phyloP scores from a whole-genome alignment of 37 sponge, comb jelly and placozoan species.

The Spongia lamella region DNA sequence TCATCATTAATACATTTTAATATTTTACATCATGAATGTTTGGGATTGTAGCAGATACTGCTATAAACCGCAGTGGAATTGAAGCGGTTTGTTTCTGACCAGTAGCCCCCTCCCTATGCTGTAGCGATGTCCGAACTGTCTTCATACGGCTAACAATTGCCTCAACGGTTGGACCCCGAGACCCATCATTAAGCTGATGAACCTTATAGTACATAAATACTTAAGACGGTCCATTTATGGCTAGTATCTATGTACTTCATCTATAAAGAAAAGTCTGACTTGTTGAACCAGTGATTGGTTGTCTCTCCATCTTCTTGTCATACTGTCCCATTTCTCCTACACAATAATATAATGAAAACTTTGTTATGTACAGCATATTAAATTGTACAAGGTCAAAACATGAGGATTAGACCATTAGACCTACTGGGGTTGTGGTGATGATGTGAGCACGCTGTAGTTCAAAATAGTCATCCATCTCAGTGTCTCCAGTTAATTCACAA shows the following conservation, averaged over 20 bases:
- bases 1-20: background rate
- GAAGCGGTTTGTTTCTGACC: slow-evolving; percentile 4
- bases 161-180: slow-evolving; percentile 94
- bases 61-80: slow-evolving; percentile 80
- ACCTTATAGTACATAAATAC: slow-evolving; percentile 20
- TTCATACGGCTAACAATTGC: slow-evolving; percentile 99
- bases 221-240: background rate
- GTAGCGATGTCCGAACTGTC: slow-evolving; percentile 79
- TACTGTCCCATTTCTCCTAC: slow-evolving; percentile 99
- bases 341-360: background rate
- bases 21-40: slow-evolving; percentile 85
- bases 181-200: slow-evolving; percentile 93
- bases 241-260: slow-evolving; percentile 78
- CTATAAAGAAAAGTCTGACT: slow-evolving; percentile 89
- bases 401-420: background rate
- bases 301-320: slow-evolving; percentile 97
- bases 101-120: background rate
- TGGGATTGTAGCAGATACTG: slow-evolving; percentile 98
- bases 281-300: slow-evolving; percentile 84
- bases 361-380: background rate
- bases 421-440: slow-evolving; percentile 95
- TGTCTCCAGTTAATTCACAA: slow-evolving; percentile 95
- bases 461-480: slow-evolving; percentile 91
- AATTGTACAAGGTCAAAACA: slow-evolving; percentile 4
- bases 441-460: slow-evolving; percentile 86